Percentiles rank a stretch among this genome's conserved stretches.
Evolutionary conservation across 2,888 invertebrate species (phyloP).

Genomic region (Tubulanus polymorphus): DNA sequence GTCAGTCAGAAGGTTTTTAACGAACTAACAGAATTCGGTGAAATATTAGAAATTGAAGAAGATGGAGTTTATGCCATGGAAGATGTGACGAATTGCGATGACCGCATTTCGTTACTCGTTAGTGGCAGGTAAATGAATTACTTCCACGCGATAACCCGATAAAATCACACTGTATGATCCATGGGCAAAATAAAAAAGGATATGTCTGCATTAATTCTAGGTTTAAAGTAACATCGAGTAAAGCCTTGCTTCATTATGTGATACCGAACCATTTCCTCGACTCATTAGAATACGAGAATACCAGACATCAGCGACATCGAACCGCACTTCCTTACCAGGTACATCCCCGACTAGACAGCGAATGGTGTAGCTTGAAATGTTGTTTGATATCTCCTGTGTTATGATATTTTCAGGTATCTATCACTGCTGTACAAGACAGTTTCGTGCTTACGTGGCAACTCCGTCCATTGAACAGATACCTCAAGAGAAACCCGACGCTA

Average conservation of each 20-base stretch:
- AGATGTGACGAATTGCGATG: slow-evolving; percentile 73
- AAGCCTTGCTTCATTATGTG: slow-evolving; percentile 76
- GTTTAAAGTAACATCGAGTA: slow-evolving; percentile 76
- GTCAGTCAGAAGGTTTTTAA: slow-evolving; percentile 78
- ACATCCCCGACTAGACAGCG: too few species aligned
- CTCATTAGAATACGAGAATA: slow-evolving; percentile 41
- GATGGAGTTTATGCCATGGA: slow-evolving; percentile 78
- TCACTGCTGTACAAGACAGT: slow-evolving; percentile 73
- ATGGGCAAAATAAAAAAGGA: too few species aligned
- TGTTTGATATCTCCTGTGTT: too few species aligned
- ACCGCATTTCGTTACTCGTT: slow-evolving; percentile 73
- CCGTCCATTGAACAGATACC: slow-evolving; percentile 69
- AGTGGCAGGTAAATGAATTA: slow-evolving; percentile 70
- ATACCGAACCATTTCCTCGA: slow-evolving; percentile 56
- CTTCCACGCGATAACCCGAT: too few species aligned
- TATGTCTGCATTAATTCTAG: too few species aligned
- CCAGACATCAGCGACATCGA: too few species aligned
- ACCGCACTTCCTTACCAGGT: too few species aligned
- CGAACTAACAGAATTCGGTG: slow-evolving; percentile 70
- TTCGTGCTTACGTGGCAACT: slow-evolving; percentile 77
- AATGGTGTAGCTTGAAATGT: too few species aligned
- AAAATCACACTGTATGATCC: too few species aligned
- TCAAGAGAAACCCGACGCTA: slow-evolving; percentile 70
- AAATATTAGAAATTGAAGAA: slow-evolving; percentile 66
- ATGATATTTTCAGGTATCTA: slow-evolving; percentile 68